A percentile compares a stretch with the other conserved stretches of the same genome.
These are phyloP conservation scores for Ophioninae sp. DNA, from an alignment of 2,888 invertebrate genomes.

Conservation along the genomic window DNA sequence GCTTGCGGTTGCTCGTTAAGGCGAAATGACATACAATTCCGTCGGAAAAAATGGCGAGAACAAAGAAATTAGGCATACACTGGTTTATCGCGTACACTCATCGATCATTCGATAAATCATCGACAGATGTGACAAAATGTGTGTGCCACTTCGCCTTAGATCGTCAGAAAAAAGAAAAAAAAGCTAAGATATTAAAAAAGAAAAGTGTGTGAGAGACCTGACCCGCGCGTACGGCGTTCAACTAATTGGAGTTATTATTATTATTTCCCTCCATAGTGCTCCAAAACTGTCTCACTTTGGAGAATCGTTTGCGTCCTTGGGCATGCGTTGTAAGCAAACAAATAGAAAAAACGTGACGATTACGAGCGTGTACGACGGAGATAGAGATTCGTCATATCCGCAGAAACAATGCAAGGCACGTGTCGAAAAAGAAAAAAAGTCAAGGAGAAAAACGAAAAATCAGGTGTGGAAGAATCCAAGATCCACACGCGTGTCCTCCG, in stretches of 20 bases:
- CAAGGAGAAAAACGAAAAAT: constrained; percentile 1
- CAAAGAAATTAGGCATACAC: not conserved
- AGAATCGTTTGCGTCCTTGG: constrained; percentile 80
- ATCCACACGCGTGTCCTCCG: not conserved
- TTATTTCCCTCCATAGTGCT: constrained; percentile 80
- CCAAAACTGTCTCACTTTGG: constrained; percentile 80
- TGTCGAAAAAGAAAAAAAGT: constrained; percentile 56
- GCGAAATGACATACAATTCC: not conserved
- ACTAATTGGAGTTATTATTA: constrained; percentile 65
- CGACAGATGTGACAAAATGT: constrained; percentile 1
- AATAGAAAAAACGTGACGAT: constrained; percentile 52
- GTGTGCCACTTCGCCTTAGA: not conserved
- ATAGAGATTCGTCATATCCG: not conserved
- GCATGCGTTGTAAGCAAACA: constrained; percentile 70
- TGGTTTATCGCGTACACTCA: not conserved
- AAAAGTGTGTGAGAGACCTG: constrained; percentile 34
- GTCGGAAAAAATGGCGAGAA: not conserved
- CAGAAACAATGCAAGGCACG: constrained; percentile 49
- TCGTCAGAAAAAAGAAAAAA: not conserved
- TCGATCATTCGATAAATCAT: not conserved
- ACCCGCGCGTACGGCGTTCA: constrained; percentile 46
- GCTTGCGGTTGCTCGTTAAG: not conserved
- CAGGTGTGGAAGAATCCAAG: not conserved
- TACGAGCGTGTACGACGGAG: constrained; percentile 47
- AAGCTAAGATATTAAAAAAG: not conserved